A percentile compares a stretch with the other conserved stretches of the same genome.
These are phyloP conservation scores for Allygus modestus DNA, from an alignment of 2,888 invertebrate species.

Conservation along the genomic window DNA sequence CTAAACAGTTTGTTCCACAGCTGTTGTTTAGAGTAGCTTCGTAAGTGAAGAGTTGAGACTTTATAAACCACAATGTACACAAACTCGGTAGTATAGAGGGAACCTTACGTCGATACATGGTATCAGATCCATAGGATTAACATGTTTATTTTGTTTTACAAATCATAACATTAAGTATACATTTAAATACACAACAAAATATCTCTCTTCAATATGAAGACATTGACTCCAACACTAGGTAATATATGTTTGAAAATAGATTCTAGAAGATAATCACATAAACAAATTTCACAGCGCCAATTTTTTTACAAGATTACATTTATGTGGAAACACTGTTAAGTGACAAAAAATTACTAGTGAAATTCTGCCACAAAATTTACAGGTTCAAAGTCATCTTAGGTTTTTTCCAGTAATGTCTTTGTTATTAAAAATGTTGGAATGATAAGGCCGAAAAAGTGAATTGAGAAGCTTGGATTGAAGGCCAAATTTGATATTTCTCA, in stretches of 20 bases:
- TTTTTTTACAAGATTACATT: background rate
- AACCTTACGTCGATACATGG: conserved; percentile 77
- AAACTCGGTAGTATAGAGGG: conserved; percentile 63
- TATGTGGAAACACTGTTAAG: too few species aligned
- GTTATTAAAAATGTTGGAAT: too few species aligned
- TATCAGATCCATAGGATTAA: conserved; percentile 72
- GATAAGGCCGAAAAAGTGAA: too few species aligned
- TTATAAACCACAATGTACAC: conserved; percentile 15
- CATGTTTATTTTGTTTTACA: conserved; percentile 60
- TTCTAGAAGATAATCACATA: conserved; percentile 46
- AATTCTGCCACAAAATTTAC: too few species aligned
- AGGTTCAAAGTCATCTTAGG: too few species aligned
- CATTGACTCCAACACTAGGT: conserved; percentile 66
- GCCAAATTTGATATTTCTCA: too few species aligned
- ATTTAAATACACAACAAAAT: conserved; percentile 72
- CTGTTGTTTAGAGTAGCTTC: background rate
- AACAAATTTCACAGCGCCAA: background rate
- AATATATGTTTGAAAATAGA: conserved; percentile 71
- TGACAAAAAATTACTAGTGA: too few species aligned
- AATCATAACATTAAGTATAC: conserved; percentile 61
- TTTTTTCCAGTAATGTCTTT: too few species aligned
- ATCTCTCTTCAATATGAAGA: conserved; percentile 71
- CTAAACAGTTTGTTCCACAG: background rate
- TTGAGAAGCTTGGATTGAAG: too few species aligned
- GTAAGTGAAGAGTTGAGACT: background rate